Percentiles rank a stretch among this genome's conserved stretches.
These are phyloP conservation scores for Otolemur garnettii DNA, from an alignment of 2,113 vertebrate genomes.

Conservation along the genomic window DNA sequence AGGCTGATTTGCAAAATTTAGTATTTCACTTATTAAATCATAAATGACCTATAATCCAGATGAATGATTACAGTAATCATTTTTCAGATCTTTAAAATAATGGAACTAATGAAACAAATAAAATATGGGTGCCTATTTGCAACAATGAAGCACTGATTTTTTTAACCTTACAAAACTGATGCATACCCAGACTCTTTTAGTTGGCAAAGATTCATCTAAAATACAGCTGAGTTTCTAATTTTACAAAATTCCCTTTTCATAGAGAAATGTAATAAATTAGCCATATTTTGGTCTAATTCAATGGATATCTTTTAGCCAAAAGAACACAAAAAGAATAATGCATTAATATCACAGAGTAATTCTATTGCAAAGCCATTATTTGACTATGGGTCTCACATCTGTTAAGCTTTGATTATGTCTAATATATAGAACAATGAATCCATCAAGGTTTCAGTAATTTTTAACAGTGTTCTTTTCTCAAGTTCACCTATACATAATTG, in stretches of 20 bases:
- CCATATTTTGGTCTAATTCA: not conserved
- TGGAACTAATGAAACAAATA: slow-evolving; percentile 8
- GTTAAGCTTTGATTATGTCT: not conserved
- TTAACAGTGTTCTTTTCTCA: slow-evolving; percentile 39
- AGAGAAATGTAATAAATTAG: slow-evolving; percentile 34
- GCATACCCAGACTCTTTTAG: slow-evolving; percentile 5
- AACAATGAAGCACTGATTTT: not conserved
- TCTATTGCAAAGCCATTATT: not conserved
- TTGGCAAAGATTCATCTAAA: not conserved
- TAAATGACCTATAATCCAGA: slow-evolving; percentile 33
- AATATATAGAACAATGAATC: not conserved
- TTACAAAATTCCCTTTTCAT: slow-evolving; percentile 8
- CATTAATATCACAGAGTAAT: slow-evolving; percentile 1
- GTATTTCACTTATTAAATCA: slow-evolving; percentile 35
- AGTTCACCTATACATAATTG: not conserved
- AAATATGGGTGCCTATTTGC: not conserved
- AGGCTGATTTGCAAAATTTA: slow-evolving; percentile 45
- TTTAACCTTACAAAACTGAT: slow-evolving; percentile 42
- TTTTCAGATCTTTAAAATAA: slow-evolving; percentile 52
- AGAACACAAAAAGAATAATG: slow-evolving; percentile 37
- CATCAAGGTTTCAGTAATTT: not conserved
- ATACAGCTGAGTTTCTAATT: not conserved
- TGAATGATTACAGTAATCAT: not conserved
- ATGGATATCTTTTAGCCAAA: slow-evolving; percentile 23
- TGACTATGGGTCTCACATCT: not conserved